Evolutionary conservation across 2,113 vertebrate species (phyloP), one percentile per base, ranked within the genome.

Genomic region (Catharus fuscescens): DNA sequence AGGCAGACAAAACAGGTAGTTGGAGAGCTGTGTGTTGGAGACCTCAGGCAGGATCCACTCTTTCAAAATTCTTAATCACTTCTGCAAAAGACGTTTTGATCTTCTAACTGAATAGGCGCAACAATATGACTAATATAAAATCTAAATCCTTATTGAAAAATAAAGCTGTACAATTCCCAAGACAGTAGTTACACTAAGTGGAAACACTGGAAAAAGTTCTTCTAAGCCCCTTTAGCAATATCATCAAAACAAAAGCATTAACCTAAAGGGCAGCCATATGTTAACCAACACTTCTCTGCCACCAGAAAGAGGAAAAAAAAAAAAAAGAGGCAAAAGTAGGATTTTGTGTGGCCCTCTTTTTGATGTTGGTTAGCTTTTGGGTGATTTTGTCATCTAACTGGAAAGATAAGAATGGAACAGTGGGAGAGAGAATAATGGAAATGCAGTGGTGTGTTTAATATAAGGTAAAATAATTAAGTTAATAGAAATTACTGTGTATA

Each of bases 221-320:
- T 79, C 73, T 73, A 92, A 93, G 54, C 45, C 62, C 34, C 42
- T 88, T 94, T 32, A 77, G 38, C 18, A 90, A 56, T 31, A 64
- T 48, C 45, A 87, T 52, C 66, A 92, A 90, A 96, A 94, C 57
- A 90, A 95, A 93, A 60, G 77, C 74, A 80, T 96, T 95, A 93
- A 62, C 47, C 24, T 83, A 78, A 77, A 65, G 0, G 0, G 32
- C 19, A 86, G 60, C 74, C 88, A 76, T 95, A 91, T 78, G 86
- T 85, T 91, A 69, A 71, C 31, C 48, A 72, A 59, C 14, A 62
- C 16, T 67, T 29, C 45, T 28, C 56, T 62, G 32, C 18, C 61
- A 70, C 69, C 59, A 61, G 74, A 3, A 64, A 82, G 34, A 36
- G 34, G 34, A 36, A 66, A 8, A 76, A 8, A 44, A 80, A 45